phyloP scores from a whole-genome alignment of 2,113 vertebrate species.

The Setophaga petechia region DNA sequence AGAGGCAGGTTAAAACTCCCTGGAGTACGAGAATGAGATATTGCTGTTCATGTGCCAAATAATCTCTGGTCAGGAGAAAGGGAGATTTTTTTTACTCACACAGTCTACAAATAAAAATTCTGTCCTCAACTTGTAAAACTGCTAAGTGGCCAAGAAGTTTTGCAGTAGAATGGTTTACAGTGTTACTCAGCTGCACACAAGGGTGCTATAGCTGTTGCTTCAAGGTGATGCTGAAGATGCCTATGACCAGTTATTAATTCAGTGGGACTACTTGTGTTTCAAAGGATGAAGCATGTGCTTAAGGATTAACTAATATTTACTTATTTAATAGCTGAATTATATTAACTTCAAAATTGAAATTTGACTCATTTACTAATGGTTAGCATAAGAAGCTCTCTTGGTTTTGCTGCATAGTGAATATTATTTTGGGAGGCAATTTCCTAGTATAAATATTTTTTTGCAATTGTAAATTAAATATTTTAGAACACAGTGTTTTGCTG shows the following conservation, averaged over 20 bases:
- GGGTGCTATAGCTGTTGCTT: neutral
- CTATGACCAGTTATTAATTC: neutral
- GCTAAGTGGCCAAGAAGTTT: neutral
- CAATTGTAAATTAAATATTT: neutral
- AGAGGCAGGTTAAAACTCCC: slow-evolving; percentile 63
- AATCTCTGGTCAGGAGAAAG: slow-evolving; percentile 20
- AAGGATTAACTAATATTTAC: neutral
- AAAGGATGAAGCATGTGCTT: neutral
- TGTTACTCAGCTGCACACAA: neutral
- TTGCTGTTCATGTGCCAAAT: slow-evolving; percentile 25
- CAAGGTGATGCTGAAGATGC: neutral
- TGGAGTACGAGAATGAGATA: slow-evolving; percentile 42
- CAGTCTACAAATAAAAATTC: slow-evolving; percentile 20
- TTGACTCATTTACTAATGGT: neutral
- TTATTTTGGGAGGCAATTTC: neutral
- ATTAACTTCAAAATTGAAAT: neutral
- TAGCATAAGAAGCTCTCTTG: neutral
- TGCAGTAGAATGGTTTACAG: neutral
- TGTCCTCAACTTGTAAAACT: slow-evolving; percentile 21
- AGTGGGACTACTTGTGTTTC: neutral
- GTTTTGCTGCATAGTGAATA: neutral
- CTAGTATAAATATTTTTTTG: neutral
- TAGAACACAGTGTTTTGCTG: neutral
- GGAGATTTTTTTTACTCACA: neutral
- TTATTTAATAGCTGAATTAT: neutral